Evolutionary conservation across 2,888 invertebrate species (phyloP), one percentile per base, ranked within the genome.

Genomic region (Drosophila nigricruria): DNA sequence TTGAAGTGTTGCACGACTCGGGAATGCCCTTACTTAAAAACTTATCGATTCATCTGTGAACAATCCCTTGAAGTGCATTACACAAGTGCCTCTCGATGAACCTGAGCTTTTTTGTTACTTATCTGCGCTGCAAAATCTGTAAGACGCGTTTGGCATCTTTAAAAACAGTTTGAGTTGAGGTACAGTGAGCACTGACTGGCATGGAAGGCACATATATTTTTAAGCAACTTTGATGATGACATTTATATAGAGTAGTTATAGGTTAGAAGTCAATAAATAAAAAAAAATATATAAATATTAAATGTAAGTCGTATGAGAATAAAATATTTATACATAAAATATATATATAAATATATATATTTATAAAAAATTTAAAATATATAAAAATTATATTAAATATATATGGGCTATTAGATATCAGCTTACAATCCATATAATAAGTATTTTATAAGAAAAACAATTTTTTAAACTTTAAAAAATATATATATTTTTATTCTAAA

Each of bases 111-210:
- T 14, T 57, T 10, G 30, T 38, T 23, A 14, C n/a, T 59, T 70
- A 88, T 88, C 82, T 66, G n/a, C 12, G 53, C 68, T 65, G 45
- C 18, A 68, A 69, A 54, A 82, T 88, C 85, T 79, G 47, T 30
- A 52, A 50, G 45, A 79, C 65, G 69, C 59, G 52, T 59, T 56
- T 30, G 52, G 70, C 70, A 76, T 76, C 52, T 30, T 14, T 40
- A 64, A 75, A 75, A 75, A 58, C 45, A 42, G 25, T 23, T 45
- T n/a, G 23, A 8, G 8, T 49, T 47, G 23, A 23, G 40, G 32
- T 53, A 78, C 73, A 73, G 78, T 59, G 27, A 16, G 3, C 14
- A 62, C 32, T 58, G 45, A 14, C n/a, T 16, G 9, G 0, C 0
- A 34, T 16, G 16, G 16, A 34, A 34, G 8, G 6, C 14, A 1